Conservation (phyloP, 2,888 invertebrate genomes). For the Leucophenga montana region DNA sequence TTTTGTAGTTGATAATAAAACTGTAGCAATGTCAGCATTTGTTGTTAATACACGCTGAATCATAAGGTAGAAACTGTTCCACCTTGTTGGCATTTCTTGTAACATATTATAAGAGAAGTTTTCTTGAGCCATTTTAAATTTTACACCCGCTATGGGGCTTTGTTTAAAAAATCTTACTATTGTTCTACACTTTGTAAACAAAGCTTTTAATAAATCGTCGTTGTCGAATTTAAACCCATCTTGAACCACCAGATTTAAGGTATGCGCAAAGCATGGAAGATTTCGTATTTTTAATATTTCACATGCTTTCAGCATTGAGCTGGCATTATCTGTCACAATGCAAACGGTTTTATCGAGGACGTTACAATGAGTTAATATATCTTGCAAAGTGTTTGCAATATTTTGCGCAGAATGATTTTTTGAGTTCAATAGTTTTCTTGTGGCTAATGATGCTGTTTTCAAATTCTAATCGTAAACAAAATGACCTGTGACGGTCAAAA, state of each 20-base stretch:
- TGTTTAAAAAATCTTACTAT: constrained; percentile 33
- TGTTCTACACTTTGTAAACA: not conserved
- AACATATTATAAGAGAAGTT: constrained; percentile 16
- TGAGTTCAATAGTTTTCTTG: constrained; percentile 9
- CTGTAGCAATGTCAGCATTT: constrained; percentile 18
- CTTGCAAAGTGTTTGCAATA: constrained; percentile 21
- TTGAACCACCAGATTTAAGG: constrained; percentile 36
- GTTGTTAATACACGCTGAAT: constrained; percentile 28
- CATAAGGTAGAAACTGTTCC: constrained; percentile 34
- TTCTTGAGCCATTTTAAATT: constrained; percentile 39
- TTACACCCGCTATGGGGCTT: constrained; percentile 33
- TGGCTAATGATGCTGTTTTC: constrained; percentile 9
- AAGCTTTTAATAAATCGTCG: not conserved
- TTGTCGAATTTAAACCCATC: constrained; percentile 17
- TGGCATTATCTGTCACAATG: constrained; percentile 40
- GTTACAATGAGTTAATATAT: constrained; percentile 21
- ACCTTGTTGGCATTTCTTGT: constrained; percentile 25
- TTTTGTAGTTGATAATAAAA: constrained; percentile 21
- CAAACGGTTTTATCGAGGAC: constrained; percentile 29
- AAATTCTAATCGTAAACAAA: constrained; percentile 22
- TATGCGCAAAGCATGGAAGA: constrained; percentile 41
- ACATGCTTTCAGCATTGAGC: constrained; percentile 40
- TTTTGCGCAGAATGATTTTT: constrained; percentile 26
- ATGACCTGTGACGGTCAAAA: constrained; percentile 17
- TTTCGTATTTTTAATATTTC: constrained; percentile 37